These are phyloP conservation scores for Cettia cetti DNA, from an alignment of 2,113 vertebrate genomes.

Conservation along the genomic window DNA sequence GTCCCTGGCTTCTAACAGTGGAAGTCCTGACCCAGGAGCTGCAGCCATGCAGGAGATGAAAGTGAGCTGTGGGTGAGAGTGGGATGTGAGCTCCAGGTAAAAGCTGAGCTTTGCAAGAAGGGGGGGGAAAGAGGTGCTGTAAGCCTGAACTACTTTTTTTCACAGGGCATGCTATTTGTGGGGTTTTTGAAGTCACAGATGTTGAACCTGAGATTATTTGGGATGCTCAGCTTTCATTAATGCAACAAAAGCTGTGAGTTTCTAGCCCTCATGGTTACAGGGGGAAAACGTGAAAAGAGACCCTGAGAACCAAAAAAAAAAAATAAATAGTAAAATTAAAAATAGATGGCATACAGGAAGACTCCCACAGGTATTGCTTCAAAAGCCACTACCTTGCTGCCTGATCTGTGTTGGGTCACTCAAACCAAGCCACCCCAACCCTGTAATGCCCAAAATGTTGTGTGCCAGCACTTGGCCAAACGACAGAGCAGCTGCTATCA, in stretches of 20 bases:
- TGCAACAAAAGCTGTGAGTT: background rate
- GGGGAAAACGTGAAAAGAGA: background rate
- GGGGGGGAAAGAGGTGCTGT: background rate
- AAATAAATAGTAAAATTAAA: background rate
- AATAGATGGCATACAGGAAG: background rate
- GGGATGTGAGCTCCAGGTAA: background rate
- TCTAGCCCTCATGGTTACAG: background rate
- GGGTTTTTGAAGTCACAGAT: background rate
- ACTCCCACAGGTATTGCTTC: background rate
- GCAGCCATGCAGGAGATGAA: background rate
- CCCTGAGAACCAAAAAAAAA: background rate
- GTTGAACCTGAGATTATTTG: background rate
- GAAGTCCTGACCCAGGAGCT: background rate
- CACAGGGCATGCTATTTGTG: rapidly evolving
- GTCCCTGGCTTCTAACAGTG: background rate
- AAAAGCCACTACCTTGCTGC: background rate
- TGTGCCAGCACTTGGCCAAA: background rate
- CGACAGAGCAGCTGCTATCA: background rate
- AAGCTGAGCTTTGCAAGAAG: background rate
- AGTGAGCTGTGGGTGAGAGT: background rate
- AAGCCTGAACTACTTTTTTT: background rate
- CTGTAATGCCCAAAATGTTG: rapidly evolving
- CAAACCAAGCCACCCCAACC: background rate
- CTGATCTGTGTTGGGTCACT: background rate
- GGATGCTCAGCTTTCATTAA: background rate